Percentiles rank a stretch among this genome's conserved stretches.
These are phyloP conservation scores for Hypercompe scribonia DNA, from an alignment of 2,888 invertebrate species.

Conservation along the genomic window DNA sequence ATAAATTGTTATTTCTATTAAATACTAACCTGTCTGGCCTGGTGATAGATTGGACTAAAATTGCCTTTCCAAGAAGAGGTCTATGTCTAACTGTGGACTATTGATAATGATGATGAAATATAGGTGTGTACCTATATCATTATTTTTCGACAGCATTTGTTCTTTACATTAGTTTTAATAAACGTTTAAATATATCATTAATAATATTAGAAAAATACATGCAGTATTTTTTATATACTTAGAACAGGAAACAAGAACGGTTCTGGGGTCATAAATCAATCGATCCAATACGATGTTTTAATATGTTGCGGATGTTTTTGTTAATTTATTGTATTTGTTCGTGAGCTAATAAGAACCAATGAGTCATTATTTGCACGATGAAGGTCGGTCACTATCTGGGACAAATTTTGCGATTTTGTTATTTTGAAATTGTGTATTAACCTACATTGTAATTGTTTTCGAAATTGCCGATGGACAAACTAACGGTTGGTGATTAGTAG, in stretches of 20 bases:
- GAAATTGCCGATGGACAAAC: background rate
- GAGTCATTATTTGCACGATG: constrained; percentile 28
- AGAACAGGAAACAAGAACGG: background rate
- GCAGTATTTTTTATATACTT: background rate
- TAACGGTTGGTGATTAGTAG: too few species aligned
- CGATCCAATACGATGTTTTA: constrained; percentile 34
- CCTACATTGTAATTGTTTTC: background rate
- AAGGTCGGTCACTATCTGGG: constrained; percentile 13
- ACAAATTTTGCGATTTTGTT: background rate
- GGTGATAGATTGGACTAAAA: too few species aligned
- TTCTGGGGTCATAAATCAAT: constrained; percentile 42
- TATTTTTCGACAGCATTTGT: too few species aligned
- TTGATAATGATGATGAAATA: too few species aligned
- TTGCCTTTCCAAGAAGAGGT: too few species aligned
- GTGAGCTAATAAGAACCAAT: constrained; percentile 20
- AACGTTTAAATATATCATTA: background rate
- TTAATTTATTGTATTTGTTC: constrained; percentile 21
- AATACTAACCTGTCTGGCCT: too few species aligned
- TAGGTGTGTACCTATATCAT: too few species aligned
- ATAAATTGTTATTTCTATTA: too few species aligned
- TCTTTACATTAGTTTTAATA: background rate
- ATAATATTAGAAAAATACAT: background rate
- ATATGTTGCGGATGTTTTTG: constrained; percentile 44
- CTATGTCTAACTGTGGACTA: too few species aligned
- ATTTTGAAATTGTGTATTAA: background rate